These are phyloP conservation scores for Planococcus citri DNA, from an alignment of 1,140 invertebrate species.

Conservation along the genomic window DNA sequence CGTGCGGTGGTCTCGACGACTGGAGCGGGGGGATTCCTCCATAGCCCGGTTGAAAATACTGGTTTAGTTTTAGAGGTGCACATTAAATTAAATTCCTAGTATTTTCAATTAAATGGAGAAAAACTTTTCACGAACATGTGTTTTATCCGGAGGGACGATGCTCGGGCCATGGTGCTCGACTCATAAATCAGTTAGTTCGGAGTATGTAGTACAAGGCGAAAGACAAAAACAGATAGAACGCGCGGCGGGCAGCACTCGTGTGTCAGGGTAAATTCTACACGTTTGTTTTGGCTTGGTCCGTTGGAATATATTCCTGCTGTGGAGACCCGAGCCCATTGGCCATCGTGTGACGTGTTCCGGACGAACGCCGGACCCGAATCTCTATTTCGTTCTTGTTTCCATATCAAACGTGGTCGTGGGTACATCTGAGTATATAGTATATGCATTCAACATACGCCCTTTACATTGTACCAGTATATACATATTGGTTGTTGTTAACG, in stretches of 20 bases:
- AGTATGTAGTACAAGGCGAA: background rate
- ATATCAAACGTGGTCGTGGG: too few species aligned
- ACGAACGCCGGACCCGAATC: background rate
- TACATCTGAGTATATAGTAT: background rate
- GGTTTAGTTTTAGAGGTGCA: conserved; percentile 12
- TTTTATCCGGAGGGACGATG: background rate
- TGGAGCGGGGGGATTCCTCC: background rate
- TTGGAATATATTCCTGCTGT: background rate
- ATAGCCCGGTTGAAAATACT: background rate
- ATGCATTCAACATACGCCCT: background rate
- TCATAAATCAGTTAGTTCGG: conserved; percentile 6
- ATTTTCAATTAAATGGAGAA: conserved; percentile 19
- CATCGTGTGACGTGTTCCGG: background rate
- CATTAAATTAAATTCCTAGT: conserved; percentile 19
- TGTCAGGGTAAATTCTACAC: conserved; percentile 3
- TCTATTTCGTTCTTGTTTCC: background rate
- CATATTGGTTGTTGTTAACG: background rate
- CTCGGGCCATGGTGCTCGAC: background rate
- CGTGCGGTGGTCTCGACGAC: background rate
- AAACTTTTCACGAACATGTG: conserved; percentile 19
- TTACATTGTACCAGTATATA: background rate
- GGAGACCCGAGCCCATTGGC: background rate
- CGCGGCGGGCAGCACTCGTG: background rate
- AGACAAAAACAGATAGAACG: background rate
- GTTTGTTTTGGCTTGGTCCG: conserved; percentile 13